These are phyloP conservation scores for Florisuga fusca DNA, from an alignment of 2,797 vertebrate genomes.

Conservation along the genomic window DNA sequence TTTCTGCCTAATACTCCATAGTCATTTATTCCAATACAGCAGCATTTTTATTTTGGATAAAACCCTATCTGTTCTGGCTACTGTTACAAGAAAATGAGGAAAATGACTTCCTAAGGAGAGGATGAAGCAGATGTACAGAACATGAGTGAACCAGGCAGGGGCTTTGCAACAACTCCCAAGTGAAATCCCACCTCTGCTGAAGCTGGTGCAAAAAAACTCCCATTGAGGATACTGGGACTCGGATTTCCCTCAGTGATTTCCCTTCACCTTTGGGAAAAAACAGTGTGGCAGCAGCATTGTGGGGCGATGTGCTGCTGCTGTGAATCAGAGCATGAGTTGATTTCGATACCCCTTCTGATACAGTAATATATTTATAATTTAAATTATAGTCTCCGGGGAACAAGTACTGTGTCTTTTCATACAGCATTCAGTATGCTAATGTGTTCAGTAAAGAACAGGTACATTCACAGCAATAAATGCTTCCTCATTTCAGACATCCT, in stretches of 20 bases:
- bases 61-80: not conserved
- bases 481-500: not conserved
- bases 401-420: not conserved
- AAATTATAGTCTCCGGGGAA: not conserved
- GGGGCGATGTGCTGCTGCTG: not conserved
- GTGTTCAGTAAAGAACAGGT: not conserved
- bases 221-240: not conserved
- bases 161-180: not conserved
- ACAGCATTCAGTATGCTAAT: not conserved
- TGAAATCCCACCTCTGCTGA: not conserved
- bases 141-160: not conserved
- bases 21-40: not conserved
- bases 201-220: not conserved
- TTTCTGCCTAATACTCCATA: not conserved
- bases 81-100: not conserved
- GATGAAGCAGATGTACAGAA: not conserved
- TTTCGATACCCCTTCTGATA: not conserved
- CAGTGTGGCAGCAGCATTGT: accelerated
- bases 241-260: not conserved
- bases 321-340: not conserved
- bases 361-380: not conserved
- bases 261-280: not conserved
- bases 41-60: not conserved
- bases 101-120: not conserved
- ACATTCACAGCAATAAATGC: not conserved